Evolutionary conservation across 2,113 vertebrate species (phyloP), one percentile per base, ranked within the genome.

Genomic region (Engystomops pustulosus): DNA sequence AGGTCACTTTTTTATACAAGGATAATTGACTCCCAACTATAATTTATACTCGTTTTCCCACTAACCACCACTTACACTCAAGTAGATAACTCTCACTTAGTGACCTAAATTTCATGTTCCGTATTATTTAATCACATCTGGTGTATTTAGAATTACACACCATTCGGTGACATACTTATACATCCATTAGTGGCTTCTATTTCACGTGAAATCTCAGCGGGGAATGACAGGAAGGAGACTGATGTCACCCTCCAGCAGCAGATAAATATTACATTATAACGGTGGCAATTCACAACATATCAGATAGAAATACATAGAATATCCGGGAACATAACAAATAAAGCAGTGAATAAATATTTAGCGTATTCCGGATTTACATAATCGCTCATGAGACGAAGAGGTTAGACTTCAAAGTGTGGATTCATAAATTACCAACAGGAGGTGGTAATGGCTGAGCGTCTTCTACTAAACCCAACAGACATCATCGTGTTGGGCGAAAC

Each of bases 261-360:
- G 36, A 77, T 77, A 77, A 55, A 77, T 77, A 77, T 77, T 77
- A 58, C 30, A 77, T 76, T 77, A 77, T 77, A 77, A 58, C 8
- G 36, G 74, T 77, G 30, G 32, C 18, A 38, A 55, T 58, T 77
- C 15, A 38, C 11, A 36, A 34, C 20, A n/a, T 36, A 55, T 34
- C 20, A 34, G 47, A 34, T 36, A 53, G 34, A 47, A 55, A 53
- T 34, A 76, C 30, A 53, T 76, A 36, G 2, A 76, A 55, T 55
- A 55, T 38, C 20, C 30, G 38, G 49, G 9, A 51, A 55, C 74
- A 10, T n/a, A 53, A 23, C 9, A 51, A 76, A 76, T 76, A 53
- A 32, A 34, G 27, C 30, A 4, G 10, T 36, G 47, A 32, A 76
- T 76, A 76, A 53, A 76, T 20, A 53, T 76, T 76, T 76, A 76